Conservation (phyloP, 2,797 vertebrate species). For the Liasis olivaceus region DNA sequence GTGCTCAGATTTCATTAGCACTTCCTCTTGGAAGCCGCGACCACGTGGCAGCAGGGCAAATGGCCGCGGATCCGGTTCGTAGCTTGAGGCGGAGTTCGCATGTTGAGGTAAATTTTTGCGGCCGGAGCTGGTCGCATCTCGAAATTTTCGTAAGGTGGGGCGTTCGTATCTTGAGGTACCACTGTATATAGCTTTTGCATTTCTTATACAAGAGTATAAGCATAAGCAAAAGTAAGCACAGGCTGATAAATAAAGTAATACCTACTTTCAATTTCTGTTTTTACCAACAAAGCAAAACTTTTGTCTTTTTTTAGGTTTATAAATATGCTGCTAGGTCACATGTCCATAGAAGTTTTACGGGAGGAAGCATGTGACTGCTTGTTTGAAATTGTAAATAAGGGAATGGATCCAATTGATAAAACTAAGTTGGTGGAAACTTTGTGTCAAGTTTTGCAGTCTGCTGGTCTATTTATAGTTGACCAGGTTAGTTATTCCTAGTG, state of each 20-base stretch:
- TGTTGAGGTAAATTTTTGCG: too few species aligned
- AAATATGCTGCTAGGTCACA: slow-evolving; percentile 95
- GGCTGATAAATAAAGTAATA: background rate
- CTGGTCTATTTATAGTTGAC: slow-evolving; percentile 94
- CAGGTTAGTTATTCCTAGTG: slow-evolving; percentile 79
- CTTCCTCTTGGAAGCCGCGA: too few species aligned
- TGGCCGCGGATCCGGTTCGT: too few species aligned
- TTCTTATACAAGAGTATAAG: background rate
- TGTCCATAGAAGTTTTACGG: slow-evolving; percentile 95
- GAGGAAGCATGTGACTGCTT: slow-evolving; percentile 98
- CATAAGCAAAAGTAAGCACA: background rate
- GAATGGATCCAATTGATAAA: slow-evolving; percentile 97
- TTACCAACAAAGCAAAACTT: background rate
- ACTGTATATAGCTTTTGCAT: background rate
- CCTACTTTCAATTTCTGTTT: background rate
- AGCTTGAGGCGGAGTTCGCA: too few species aligned
- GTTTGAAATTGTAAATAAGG: slow-evolving; percentile 97
- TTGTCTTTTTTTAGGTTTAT: slow-evolving; percentile 83
- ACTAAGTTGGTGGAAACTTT: slow-evolving; percentile 97
- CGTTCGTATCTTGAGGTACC: too few species aligned
- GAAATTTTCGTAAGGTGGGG: too few species aligned
- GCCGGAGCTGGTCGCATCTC: too few species aligned
- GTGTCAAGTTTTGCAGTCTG: slow-evolving; percentile 90
- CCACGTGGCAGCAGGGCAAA: too few species aligned
- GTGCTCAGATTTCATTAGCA: too few species aligned